Percentiles rank a stretch among this genome's conserved stretches.
Evolutionary conservation across 2,888 invertebrate genomes (phyloP).

Genomic region (Lordiphosa andalusiaca): DNA sequence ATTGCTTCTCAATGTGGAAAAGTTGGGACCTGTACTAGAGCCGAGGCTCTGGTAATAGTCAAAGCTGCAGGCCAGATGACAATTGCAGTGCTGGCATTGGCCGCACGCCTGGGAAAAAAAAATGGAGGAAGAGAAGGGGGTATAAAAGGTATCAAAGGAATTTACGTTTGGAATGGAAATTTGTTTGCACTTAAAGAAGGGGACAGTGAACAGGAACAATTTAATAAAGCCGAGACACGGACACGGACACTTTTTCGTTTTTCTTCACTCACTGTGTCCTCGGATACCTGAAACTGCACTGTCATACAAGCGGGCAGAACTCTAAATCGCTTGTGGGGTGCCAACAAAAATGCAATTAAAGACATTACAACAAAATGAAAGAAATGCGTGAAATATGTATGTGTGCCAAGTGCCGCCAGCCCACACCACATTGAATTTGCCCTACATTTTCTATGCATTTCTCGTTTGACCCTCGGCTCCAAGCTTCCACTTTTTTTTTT

Average conservation of each 20-base stretch:
- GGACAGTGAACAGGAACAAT: constrained; percentile 29
- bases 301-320: constrained; percentile 12
- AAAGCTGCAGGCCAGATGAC: constrained; percentile 77
- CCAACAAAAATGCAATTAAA: constrained; percentile 45
- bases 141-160: constrained; percentile 11
- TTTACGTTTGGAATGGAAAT: constrained; percentile 1
- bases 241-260: neutral
- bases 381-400: constrained; percentile 47
- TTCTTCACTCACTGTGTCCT: neutral
- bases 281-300: constrained; percentile 11
- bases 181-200: constrained; percentile 23
- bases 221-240: constrained; percentile 29
- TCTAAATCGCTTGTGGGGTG: constrained; percentile 1
- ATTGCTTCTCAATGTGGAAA: constrained; percentile 49
- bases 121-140: constrained; percentile 1
- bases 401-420: constrained; percentile 19
- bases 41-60: constrained; percentile 35
- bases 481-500: neutral
- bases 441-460: constrained; percentile 40
- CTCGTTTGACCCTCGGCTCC: constrained; percentile 30
- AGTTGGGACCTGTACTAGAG: constrained; percentile 17
- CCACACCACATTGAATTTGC: constrained; percentile 9
- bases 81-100: constrained; percentile 70
- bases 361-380: constrained; percentile 30
- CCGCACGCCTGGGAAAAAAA: constrained; percentile 68